Evolutionary conservation across 2,113 vertebrate species (phyloP).

Genomic region (Taxidea taxus): DNA sequence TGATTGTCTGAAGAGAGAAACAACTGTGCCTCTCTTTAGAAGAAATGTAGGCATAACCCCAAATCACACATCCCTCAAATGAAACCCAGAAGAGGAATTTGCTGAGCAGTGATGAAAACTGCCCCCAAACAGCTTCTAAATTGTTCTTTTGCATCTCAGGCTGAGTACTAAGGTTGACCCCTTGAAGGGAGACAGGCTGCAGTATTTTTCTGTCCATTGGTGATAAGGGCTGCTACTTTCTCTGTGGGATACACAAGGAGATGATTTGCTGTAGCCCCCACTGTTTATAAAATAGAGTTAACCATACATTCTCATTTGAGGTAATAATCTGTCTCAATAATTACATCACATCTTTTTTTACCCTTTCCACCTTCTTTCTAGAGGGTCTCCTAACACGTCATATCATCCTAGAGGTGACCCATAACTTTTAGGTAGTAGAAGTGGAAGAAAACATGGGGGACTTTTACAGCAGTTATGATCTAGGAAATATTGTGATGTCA

Average conservation of each 20-base stretch:
- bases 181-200: neutral
- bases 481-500: neutral
- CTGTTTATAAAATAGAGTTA: slow-evolving; percentile 8
- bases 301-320: neutral
- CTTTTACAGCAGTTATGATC: neutral
- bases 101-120: slow-evolving; percentile 23
- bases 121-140: neutral
- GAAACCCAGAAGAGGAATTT: slow-evolving; percentile 21
- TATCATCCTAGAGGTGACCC: neutral
- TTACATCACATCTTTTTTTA: neutral
- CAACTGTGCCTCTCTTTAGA: neutral
- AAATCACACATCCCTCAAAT: neutral
- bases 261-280: neutral
- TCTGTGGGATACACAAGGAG: neutral
- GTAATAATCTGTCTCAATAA: neutral
- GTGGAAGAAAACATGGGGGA: neutral
- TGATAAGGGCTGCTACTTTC: slow-evolving; percentile 17
- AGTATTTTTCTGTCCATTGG: neutral
- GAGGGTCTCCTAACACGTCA: neutral
- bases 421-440: neutral
- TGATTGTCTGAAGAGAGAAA: neutral
- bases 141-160: neutral
- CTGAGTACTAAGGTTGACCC: neutral
- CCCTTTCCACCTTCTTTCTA: neutral
- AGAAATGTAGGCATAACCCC: neutral